Conservation (phyloP, 2,888 invertebrate species). For the Drosophila nigricruria region DNA sequence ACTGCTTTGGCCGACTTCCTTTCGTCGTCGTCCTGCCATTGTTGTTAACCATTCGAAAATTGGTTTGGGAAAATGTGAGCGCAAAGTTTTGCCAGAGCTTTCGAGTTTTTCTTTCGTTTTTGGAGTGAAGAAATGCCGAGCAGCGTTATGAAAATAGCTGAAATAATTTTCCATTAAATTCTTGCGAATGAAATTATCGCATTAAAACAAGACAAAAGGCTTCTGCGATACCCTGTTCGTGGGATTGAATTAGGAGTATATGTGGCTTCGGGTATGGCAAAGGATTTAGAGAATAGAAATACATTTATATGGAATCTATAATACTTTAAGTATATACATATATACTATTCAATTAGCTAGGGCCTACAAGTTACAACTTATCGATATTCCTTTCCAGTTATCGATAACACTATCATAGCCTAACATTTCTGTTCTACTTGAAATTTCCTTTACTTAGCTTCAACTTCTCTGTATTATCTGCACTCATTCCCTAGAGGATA, state of each 20-base stretch:
- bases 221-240: constrained; percentile 10
- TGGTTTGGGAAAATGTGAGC: constrained; percentile 18
- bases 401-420: neutral
- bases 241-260: neutral
- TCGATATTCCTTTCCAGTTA: neutral
- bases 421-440: neutral
- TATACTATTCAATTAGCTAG: neutral
- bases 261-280: neutral
- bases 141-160: constrained; percentile 70
- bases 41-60: constrained; percentile 36
- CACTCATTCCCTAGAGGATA: constrained; percentile 3
- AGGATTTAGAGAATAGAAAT: neutral
- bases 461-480: neutral
- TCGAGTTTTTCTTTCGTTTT: constrained; percentile 1
- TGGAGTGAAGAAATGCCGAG: constrained; percentile 44
- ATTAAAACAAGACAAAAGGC: constrained; percentile 70
- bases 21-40: constrained; percentile 15
- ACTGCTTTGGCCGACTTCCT: constrained; percentile 4
- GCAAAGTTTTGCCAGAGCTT: constrained; percentile 23
- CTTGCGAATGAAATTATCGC: constrained; percentile 72
- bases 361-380: neutral
- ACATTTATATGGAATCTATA: neutral
- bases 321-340: neutral
- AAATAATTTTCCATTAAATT: constrained; percentile 80
- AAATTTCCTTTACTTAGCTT: neutral